These are phyloP conservation scores for Choristoneura rosaceana DNA, from an alignment of 2,888 invertebrate species.

Conservation along the genomic window DNA sequence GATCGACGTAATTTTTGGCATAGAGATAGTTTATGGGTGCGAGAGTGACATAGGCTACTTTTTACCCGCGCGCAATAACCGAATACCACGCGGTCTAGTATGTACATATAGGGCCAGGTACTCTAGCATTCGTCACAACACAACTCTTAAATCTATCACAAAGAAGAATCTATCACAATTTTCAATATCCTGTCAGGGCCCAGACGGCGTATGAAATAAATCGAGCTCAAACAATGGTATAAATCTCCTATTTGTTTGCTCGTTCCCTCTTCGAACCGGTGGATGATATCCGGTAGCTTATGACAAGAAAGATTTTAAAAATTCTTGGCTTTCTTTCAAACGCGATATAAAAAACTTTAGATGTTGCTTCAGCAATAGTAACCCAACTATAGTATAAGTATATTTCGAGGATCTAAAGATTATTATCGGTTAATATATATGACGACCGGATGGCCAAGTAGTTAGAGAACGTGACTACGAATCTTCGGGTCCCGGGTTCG, in stretches of 20 bases:
- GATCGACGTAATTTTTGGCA: too few relatives aligned
- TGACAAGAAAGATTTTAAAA: slow-evolving; percentile 36
- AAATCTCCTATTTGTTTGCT: slow-evolving; percentile 49
- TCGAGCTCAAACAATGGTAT: slow-evolving; percentile 54
- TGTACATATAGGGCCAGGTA: too few relatives aligned
- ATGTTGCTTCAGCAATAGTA: background rate
- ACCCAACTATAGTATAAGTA: too few relatives aligned
- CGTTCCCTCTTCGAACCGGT: slow-evolving; percentile 48
- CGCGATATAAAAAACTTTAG: slow-evolving; percentile 29
- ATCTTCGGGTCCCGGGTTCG: too few relatives aligned
- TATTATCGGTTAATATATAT: background rate
- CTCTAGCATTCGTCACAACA: too few relatives aligned
- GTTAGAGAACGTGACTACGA: too few relatives aligned
- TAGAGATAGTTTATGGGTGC: too few relatives aligned
- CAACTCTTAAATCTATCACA: too few relatives aligned
- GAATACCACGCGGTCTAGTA: too few relatives aligned
- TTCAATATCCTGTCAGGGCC: slow-evolving; percentile 28
- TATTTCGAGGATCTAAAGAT: background rate
- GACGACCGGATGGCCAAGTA: too few relatives aligned
- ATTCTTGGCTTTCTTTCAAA: slow-evolving; percentile 40
- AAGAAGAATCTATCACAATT: slow-evolving; percentile 8
- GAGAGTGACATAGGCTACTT: too few relatives aligned
- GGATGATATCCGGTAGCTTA: slow-evolving; percentile 54
- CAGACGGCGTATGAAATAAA: slow-evolving; percentile 40
- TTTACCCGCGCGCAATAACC: too few relatives aligned